Evolutionary conservation across 2,888 invertebrate species (phyloP).

Genomic region (Chrysina gloriosa): DNA sequence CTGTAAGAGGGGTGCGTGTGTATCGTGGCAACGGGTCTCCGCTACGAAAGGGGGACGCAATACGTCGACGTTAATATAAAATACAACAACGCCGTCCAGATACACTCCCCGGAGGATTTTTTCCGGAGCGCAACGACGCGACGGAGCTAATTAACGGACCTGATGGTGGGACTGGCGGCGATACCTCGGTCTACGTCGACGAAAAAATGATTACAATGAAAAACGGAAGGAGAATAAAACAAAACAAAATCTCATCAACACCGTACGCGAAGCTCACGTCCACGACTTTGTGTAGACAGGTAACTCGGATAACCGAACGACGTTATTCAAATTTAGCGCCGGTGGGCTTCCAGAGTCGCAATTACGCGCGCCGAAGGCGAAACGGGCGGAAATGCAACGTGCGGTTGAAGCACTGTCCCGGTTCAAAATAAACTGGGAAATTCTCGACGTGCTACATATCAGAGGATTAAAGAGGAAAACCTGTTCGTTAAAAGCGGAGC

Average conservation of each 20-base stretch:
- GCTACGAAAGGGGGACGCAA: conserved; percentile 1
- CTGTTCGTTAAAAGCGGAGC: too few species aligned
- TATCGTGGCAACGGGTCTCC: conserved; percentile 1
- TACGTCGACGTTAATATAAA: conserved; percentile 15
- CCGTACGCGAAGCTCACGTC: neutral
- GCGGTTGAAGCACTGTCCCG: too few species aligned
- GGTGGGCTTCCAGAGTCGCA: neutral
- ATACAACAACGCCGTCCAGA: neutral
- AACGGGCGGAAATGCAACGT: too few species aligned
- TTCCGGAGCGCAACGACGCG: neutral
- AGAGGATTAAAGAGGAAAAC: too few species aligned
- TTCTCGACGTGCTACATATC: too few species aligned
- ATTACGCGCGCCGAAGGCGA: neutral
- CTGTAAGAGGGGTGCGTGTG: too few species aligned
- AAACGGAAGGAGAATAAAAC: too few species aligned
- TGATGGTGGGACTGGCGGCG: neutral
- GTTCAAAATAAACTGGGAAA: too few species aligned
- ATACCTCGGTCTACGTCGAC: too few species aligned
- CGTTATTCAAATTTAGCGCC: neutral
- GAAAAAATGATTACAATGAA: too few species aligned
- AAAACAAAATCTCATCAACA: neutral
- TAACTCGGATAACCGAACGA: neutral
- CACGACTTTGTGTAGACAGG: neutral
- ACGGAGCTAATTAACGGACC: conserved; percentile 12
- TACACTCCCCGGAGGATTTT: neutral